A percentile compares a stretch with the other conserved stretches of the same genome.
Conservation (phyloP, 2,888 invertebrate genomes). For the Chorisops tibialis region DNA sequence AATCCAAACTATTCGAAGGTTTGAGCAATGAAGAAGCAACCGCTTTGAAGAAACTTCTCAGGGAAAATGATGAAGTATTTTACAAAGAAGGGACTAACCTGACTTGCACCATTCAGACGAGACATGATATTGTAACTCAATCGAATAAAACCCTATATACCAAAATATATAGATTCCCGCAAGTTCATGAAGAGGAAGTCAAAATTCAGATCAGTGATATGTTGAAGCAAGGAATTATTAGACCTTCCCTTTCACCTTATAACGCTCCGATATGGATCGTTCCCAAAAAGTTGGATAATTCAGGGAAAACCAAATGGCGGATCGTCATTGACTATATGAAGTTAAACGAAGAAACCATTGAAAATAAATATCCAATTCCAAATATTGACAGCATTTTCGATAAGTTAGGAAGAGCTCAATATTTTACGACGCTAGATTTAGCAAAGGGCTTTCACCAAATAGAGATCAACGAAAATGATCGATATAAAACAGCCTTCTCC, state of each 20-base stretch:
- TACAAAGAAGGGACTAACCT: neutral
- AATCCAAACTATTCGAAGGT: neutral
- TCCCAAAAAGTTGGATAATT: slow-evolving; percentile 3
- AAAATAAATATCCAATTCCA: slow-evolving; percentile 7
- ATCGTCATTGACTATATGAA: neutral
- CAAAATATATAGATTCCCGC: neutral
- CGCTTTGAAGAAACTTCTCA: neutral
- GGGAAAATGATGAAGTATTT: neutral
- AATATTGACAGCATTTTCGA: too few species aligned
- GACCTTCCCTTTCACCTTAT: neutral
- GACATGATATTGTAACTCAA: neutral
- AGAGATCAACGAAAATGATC: slow-evolving; percentile 23
- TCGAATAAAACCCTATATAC: neutral
- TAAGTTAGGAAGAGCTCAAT: too few species aligned
- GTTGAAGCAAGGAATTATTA: slow-evolving; percentile 3
- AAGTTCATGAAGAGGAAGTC: neutral
- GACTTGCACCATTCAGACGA: neutral
- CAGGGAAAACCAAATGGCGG: neutral
- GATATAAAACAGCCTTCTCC: slow-evolving; percentile 40
- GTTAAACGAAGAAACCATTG: slow-evolving; percentile 3
- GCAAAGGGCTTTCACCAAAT: slow-evolving; percentile 19
- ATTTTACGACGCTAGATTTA: too few species aligned
- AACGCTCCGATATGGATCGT: slow-evolving; percentile 2
- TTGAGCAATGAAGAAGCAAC: neutral
- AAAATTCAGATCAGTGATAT: neutral